These are phyloP conservation scores for Zosterops pallidus DNA, from an alignment of 2,113 vertebrate species.

Conservation along the genomic window DNA sequence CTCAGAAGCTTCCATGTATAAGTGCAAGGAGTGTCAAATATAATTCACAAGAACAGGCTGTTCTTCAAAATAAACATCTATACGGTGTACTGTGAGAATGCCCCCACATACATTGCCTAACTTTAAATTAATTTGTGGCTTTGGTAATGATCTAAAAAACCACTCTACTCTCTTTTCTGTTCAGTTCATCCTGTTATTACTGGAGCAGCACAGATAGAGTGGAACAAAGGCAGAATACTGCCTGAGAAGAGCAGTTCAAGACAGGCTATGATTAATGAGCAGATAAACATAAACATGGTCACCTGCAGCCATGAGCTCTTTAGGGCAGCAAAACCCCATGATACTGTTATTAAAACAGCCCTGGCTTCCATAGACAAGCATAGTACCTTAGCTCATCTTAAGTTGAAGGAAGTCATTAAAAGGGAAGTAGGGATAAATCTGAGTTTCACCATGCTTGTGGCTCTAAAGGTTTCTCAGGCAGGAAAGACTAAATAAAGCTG, in stretches of 20 bases:
- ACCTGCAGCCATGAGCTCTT: not conserved
- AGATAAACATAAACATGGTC: slow-evolving; percentile 31
- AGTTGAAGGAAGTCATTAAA: not conserved
- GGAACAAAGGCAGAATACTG: not conserved
- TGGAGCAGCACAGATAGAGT: not conserved
- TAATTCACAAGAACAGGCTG: not conserved
- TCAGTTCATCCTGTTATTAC: not conserved
- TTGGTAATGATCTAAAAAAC: not conserved
- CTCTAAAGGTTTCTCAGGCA: not conserved
- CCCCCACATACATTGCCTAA: not conserved
- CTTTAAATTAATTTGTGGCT: not conserved
- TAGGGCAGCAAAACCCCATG: not conserved
- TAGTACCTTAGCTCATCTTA: not conserved
- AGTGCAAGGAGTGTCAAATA: not conserved
- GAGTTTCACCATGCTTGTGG: not conserved
- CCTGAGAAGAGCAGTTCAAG: not conserved
- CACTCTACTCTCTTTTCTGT: not conserved
- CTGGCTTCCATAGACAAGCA: not conserved
- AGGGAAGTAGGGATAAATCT: not conserved
- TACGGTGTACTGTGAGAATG: not conserved
- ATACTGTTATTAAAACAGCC: not conserved
- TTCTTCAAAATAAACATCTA: not conserved
- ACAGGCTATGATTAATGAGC: not conserved
- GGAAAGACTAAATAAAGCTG: not conserved
- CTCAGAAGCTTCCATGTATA: not conserved